These are phyloP conservation scores for Hafferia zeledoni DNA, from an alignment of 2,797 vertebrate species.

Conservation along the genomic window DNA sequence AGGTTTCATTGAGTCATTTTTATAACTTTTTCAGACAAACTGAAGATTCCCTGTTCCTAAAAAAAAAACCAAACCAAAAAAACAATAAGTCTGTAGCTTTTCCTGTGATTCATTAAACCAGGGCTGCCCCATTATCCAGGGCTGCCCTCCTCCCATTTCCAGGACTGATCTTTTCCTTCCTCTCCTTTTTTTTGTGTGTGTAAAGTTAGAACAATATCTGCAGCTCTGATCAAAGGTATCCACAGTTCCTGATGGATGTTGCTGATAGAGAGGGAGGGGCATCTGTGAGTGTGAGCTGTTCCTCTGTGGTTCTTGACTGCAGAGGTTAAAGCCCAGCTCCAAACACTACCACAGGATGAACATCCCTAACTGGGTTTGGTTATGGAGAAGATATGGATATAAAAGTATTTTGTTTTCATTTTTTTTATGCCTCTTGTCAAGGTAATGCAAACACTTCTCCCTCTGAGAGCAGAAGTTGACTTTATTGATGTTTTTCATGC, in stretches of 20 bases:
- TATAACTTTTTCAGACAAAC: neutral
- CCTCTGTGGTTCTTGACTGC: neutral
- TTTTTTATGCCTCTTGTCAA: neutral
- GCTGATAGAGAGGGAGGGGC: neutral
- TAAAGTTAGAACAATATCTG: constrained; percentile 48
- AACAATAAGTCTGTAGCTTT: neutral
- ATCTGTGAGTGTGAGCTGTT: neutral
- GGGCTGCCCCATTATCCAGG: constrained; percentile 37
- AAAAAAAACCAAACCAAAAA: neutral
- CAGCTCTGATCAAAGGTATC: constrained; percentile 32
- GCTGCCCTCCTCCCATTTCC: constrained; percentile 72
- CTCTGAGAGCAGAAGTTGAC: neutral
- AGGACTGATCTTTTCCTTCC: constrained; percentile 78
- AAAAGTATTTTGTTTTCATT: neutral
- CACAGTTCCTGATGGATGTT: neutral
- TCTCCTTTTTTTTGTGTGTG: constrained; percentile 11
- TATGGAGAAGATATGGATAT: neutral
- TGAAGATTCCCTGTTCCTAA: neutral
- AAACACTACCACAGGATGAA: neutral
- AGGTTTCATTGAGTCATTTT: neutral
- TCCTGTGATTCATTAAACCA: constrained; percentile 77
- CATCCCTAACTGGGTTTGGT: neutral
- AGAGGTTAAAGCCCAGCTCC: neutral
- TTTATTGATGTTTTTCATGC: neutral
- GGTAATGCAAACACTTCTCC: neutral